Base-by-base conservation (phyloP, 2,888 invertebrate genomes). In the Himalopsyche anomala region DNA sequence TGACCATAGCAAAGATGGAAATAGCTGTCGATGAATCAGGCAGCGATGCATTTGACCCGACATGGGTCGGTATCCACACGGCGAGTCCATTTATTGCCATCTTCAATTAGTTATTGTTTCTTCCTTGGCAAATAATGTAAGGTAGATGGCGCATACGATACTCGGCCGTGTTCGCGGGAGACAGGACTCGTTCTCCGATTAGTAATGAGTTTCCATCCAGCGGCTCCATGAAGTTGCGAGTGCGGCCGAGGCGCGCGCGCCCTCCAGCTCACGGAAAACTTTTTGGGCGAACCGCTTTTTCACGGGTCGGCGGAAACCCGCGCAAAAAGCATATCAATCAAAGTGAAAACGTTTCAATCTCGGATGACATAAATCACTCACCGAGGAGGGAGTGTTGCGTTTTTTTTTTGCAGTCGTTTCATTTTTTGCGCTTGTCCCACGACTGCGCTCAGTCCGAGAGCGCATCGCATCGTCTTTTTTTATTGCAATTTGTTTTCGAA, bases 301-400 rank as follows among this genome's bases (percentile, higher is more conserved):
- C 55, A 15, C 55, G 19, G 55, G 8, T 36, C 19, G 51, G 40
- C 36, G 69, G 45, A 74, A 82, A 17, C 74, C 11, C 36, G 38
- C 54, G 54, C 69, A 82, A 85, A 84, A 85, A 82, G 55, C 36
- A 54, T 74, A 81, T 85, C 56, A 82, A 82, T 82, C 82, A 82
- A 54, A 82, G 82, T 54, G 82, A 45, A 36, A 79, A 82, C 74
- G 85, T 82, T 80, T 85, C 85, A 85, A 85, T 85, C 82, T 85
- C 28, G n/a, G 45, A 45, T 51, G 85, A 85, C 74, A 74, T 85
- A 85, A 85, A 85, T 85, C 85, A 85, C 81, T 74, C 82, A 12
- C 36, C 51, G 38, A 19, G 19, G 45, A 45, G 55, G 51, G 45
- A 42, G n/a, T 62, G 55, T 81, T 81, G 56, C 74, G 12, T 74